Base-by-base conservation (phyloP, 2,113 vertebrate genomes). In the Cheirogaleus medius region DNA sequence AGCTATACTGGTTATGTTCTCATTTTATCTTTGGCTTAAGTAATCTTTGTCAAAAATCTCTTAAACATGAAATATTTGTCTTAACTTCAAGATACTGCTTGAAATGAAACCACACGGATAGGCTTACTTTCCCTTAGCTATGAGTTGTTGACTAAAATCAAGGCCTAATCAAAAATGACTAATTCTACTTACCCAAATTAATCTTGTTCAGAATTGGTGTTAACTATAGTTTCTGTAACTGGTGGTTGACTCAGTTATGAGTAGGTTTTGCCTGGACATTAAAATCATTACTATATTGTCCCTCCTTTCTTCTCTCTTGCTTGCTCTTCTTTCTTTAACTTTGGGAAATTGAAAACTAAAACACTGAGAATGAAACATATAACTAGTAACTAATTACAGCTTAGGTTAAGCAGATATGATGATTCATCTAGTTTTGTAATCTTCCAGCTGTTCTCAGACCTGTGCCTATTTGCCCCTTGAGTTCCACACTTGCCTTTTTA, bases 161-260 rank as follows among this genome's bases (percentile, higher is more conserved):
- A 93, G 93, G 95, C 63, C 34, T 94, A 73, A 88, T 95, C 42
- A 87, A 54, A 74, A 80, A 80, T 92, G 88, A 92, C 82, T 95
- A 37, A 92, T 58, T 92, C 14, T 0, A 0, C 25, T 32, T 71
- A 77, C 87, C 44, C 29, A 89, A 82, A 27, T 66, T 39, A 87
- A 66, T 89, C 14, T 66, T 71, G 18, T 78, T 91, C 63, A 80
- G 78, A 82, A 73, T 49, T 83, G 11, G 25, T 60, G 64, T 37
- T 80, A 20, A 20, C 15, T n/a, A 23, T 18, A 68, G 66, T 77
- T 76, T 95, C 27, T 95, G 1, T 85, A 60, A 66, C 29, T 89
- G 60, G 60, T 83, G 74, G 52, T 68, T 94, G 29, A 68, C 39
- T 78, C 82, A 54, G 56, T 73, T 54, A 37, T 56, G 21, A 64